A percentile compares a stretch with the other conserved stretches of the same genome.
phyloP scores from a whole-genome alignment of 2,113 vertebrate species.

The Ahaetulla prasina region DNA sequence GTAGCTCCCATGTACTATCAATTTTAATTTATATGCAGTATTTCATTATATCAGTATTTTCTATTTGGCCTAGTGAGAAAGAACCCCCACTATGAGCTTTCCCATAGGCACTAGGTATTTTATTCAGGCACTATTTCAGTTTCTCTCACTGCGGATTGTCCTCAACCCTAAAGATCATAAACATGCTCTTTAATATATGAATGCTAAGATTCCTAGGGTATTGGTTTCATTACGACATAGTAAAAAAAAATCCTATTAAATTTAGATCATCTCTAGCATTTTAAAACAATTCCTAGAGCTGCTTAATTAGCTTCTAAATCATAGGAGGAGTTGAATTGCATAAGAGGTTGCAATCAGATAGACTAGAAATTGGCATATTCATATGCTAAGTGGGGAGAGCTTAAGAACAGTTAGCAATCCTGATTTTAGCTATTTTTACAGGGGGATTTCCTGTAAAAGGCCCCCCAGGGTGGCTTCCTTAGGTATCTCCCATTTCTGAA shows the following conservation, averaged over 20 bases:
- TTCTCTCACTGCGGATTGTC: not conserved
- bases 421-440: not conserved
- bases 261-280: not conserved
- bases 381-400: not conserved
- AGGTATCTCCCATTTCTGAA: not conserved
- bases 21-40: too few relatives aligned
- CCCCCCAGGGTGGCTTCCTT: not conserved
- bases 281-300: not conserved
- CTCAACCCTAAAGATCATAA: not conserved
- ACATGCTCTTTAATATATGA: not conserved
- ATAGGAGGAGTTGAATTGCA: not conserved
- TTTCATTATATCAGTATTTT: not conserved
- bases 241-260: not conserved
- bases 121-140: not conserved
- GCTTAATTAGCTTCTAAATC: not conserved
- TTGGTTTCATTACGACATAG: not conserved
- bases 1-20: not conserved
- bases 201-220: not conserved
- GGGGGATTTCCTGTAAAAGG: not conserved
- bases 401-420: not conserved
- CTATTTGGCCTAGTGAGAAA: not conserved
- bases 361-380: not conserved
- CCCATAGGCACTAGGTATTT: not conserved
- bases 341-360: not conserved
- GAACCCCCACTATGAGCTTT: not conserved